Evolutionary conservation across 2,797 vertebrate species (phyloP).

Genomic region (Epinephelus malabaricus): DNA sequence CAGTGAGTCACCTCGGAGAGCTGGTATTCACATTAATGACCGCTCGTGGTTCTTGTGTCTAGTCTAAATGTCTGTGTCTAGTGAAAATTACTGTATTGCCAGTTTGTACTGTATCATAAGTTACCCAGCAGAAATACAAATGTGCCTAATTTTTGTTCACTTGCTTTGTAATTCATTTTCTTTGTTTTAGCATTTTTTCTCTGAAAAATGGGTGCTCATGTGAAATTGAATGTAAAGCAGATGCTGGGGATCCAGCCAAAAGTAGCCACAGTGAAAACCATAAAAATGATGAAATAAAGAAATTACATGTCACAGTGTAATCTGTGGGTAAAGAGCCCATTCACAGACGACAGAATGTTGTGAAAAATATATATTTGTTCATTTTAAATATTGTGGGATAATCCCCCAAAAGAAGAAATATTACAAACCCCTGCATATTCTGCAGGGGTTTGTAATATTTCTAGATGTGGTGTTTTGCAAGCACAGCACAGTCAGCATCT

Average conservation of each 20-base stretch:
- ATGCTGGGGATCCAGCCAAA: conserved; percentile 40
- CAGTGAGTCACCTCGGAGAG: conserved; percentile 12
- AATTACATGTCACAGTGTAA: conserved; percentile 33
- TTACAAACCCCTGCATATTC: conserved; percentile 1
- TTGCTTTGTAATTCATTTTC: conserved; percentile 44
- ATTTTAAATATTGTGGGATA: conserved; percentile 12
- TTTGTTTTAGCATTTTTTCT: conserved; percentile 32
- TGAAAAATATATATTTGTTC: conserved; percentile 21
- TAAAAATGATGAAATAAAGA: conserved; percentile 47
- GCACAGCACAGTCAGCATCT: not conserved
- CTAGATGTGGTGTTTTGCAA: not conserved
- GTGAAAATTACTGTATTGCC: conserved; percentile 46
- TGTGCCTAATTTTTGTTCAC: conserved; percentile 24
- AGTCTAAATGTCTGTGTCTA: conserved; percentile 43
- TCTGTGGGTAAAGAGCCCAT: conserved; percentile 21
- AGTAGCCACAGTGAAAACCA: conserved; percentile 39
- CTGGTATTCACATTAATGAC: conserved; percentile 51
- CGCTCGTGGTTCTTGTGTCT: conserved; percentile 45
- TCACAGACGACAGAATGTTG: conserved; percentile 20
- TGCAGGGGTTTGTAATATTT: not conserved
- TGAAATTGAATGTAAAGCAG: conserved; percentile 52
- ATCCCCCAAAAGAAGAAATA: conserved; percentile 3
- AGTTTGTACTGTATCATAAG: conserved; percentile 32
- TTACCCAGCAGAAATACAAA: conserved; percentile 49
- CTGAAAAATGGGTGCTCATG: conserved; percentile 25